These are phyloP conservation scores for Rhopilema esculentum DNA, from an alignment of 30 jellyfish, hydroid and myxozoan species.

Conservation along the genomic window DNA sequence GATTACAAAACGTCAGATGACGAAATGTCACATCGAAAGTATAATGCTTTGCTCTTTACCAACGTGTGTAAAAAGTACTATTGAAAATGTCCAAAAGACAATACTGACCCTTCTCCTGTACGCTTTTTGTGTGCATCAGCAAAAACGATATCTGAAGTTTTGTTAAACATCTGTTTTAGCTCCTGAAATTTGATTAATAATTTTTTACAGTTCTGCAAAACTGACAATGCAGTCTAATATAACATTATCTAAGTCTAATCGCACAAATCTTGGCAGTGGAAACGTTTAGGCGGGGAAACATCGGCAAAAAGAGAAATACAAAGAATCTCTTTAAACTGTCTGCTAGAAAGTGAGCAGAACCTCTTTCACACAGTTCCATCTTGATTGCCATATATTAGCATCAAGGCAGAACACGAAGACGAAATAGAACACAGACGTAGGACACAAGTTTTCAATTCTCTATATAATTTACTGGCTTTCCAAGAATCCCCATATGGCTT, in stretches of 20 bases:
- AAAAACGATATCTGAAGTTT: conserved; percentile 82
- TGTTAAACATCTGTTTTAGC: conserved; percentile 76
- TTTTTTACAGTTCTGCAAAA: not conserved
- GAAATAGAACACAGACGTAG: not conserved
- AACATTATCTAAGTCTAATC: not conserved
- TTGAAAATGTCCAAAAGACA: too few species aligned
- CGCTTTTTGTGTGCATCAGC: conserved; percentile 94
- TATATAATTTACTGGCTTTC: not conserved
- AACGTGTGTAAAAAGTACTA: not conserved
- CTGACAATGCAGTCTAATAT: not conserved
- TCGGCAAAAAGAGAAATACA: not conserved
- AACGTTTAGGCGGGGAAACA: not conserved
- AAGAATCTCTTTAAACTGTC: not conserved
- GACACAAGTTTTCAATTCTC: not conserved
- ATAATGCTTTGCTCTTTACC: not conserved
- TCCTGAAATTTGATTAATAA: conserved; percentile 49
- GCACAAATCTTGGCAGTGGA: not conserved
- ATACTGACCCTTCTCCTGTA: conserved; percentile 93
- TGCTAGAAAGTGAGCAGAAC: not conserved
- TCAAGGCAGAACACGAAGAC: not conserved
- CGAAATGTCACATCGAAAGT: not conserved
- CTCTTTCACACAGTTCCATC: not conserved
- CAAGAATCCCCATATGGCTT: not conserved
- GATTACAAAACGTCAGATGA: not conserved
- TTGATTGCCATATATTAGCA: not conserved